Percentiles rank a stretch among this genome's conserved stretches.
Conservation (phyloP, 2,888 invertebrate genomes). For the Meloe dianella region DNA sequence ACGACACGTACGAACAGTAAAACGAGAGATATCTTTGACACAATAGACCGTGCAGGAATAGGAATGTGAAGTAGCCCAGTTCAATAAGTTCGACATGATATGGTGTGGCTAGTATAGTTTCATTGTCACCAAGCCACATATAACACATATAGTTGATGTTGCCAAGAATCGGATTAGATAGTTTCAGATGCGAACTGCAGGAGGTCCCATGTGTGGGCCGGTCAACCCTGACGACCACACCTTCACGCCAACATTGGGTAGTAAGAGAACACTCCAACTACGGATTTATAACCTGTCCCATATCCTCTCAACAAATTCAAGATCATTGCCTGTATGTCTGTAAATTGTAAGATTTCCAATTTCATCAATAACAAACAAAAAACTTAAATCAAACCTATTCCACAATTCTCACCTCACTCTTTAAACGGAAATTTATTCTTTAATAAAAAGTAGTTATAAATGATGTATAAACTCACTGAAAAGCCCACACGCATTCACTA, state of each 20-base stretch:
- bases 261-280: conserved; percentile 41
- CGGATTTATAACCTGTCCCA: conserved; percentile 45
- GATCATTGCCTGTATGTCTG: neutral
- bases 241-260: conserved; percentile 52
- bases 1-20: conserved; percentile 24
- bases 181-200: conserved; percentile 37
- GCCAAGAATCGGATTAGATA: conserved; percentile 21
- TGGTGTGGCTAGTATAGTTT: conserved; percentile 22
- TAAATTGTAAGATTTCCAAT: neutral
- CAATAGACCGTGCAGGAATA: conserved; percentile 39
- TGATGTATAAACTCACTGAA: neutral
- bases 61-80: conserved; percentile 40
- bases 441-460: neutral
- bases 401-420: neutral
- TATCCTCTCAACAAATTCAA: conserved; percentile 30
- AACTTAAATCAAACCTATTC: neutral
- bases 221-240: conserved; percentile 52
- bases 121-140: conserved; percentile 21
- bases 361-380: neutral
- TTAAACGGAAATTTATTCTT: neutral
- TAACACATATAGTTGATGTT: conserved; percentile 1
- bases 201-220: conserved; percentile 49
- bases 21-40: conserved; percentile 28
- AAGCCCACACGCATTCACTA: neutral
- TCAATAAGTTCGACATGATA: conserved; percentile 34